Evolutionary conservation across 2,888 invertebrate genomes (phyloP), one percentile per base, ranked within the genome.

Genomic region (Oasisia sp.): DNA sequence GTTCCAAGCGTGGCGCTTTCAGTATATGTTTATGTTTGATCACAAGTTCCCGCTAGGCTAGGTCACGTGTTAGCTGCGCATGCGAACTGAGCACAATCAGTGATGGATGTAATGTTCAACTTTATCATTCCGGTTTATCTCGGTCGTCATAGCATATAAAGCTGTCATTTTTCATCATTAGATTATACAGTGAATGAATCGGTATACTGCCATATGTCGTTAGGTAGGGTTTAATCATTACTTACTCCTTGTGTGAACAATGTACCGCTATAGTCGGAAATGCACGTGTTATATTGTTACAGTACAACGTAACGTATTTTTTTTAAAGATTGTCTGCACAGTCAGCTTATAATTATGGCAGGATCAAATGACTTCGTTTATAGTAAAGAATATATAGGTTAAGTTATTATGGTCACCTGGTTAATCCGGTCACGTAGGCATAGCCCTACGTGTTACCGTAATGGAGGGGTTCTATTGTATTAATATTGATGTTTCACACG

Each of bases 1-100:
- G 5, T 94, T 94, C 91, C 93, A 93, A 89, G 91, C 92, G 89
- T 94, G 94, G 94, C 90, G 94, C 50, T 94, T 93, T 93, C 92
- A 92, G 12, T 94, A 94, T 91, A 93, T 93, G 90, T 94, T 94
- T 89, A 93, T 93, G 89, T 94, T 93, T 74, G 91, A 93, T 58
- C 94, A 94, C 91, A 93, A 94, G 92, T 94, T 93, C 91, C 93
- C 91, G 44, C 56, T 91, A 44, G 91, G 91, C 27, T 38, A 38
- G 74, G 74, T 50, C 50, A 50, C 50, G 50, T 50, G 50, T 74
- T 74, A 74, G 27, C 74, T 74, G 27, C 27, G 27, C 27, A 50
- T 14, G 9, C 50, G 50, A 50, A 12, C 14, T 74, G 7, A 27
- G 27, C 74, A 19, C 27, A 27, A 74, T 19, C 74, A 74, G 27